These are phyloP conservation scores for Torymus tubicola DNA, from an alignment of 2,888 invertebrate genomes.

Conservation along the genomic window DNA sequence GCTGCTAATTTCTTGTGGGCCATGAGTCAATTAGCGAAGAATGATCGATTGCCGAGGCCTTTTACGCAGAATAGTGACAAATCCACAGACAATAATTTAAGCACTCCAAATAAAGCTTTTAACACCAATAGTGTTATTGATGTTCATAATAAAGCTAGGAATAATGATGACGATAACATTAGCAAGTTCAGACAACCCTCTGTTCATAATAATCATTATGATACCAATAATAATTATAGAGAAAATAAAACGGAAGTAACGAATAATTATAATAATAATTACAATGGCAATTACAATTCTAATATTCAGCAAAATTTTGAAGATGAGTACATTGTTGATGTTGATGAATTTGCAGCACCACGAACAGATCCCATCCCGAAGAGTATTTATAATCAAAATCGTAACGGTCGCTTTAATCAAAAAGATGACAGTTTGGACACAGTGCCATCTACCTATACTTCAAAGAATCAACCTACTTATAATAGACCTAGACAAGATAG, in stretches of 20 bases:
- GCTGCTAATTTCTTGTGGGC: conserved; percentile 28
- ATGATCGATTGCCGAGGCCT: conserved; percentile 58
- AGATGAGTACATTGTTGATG: conserved; percentile 2
- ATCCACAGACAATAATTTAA: neutral
- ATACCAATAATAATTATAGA: neutral
- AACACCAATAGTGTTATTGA: conserved; percentile 10
- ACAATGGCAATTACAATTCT: conserved; percentile 4
- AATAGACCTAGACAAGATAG: conserved; percentile 7
- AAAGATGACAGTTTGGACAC: neutral
- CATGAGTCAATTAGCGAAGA: conserved; percentile 44
- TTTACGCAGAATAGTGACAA: conserved; percentile 49
- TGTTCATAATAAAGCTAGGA: neutral
- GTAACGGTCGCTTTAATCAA: neutral
- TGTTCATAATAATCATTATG: conserved; percentile 10
- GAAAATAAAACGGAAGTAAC: neutral
- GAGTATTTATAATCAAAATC: neutral
- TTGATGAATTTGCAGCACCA: conserved; percentile 43
- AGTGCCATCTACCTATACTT: neutral
- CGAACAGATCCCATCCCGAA: neutral
- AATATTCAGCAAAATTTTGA: conserved; percentile 12
- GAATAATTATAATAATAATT: conserved; percentile 1
- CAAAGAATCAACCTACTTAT: neutral
- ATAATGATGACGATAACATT: conserved; percentile 11
- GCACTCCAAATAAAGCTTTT: neutral
- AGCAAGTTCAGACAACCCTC: neutral